phyloP scores from a whole-genome alignment of 2,888 invertebrate species.

The Allygus modestus region DNA sequence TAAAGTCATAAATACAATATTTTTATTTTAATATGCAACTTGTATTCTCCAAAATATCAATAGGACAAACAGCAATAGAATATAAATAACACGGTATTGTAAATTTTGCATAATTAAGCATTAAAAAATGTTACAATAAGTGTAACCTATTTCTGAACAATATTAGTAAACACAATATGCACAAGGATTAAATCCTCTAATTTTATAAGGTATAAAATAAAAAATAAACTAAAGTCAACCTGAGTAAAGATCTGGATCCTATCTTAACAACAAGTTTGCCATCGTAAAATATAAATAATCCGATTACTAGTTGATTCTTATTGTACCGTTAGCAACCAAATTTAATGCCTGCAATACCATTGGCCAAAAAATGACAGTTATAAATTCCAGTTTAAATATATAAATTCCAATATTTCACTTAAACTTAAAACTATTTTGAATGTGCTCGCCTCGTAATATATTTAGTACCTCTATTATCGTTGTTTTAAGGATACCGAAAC shows the following conservation, averaged over 20 bases:
- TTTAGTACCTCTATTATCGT: conserved; percentile 16
- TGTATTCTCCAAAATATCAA: background rate
- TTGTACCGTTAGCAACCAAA: background rate
- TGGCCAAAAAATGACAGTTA: conserved; percentile 9
- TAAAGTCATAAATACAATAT: background rate
- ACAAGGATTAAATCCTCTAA: background rate
- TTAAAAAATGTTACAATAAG: background rate
- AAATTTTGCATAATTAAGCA: no score
- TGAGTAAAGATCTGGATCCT: background rate
- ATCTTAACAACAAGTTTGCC: background rate
- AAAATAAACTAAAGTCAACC: background rate
- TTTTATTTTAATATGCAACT: background rate
- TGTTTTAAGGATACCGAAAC: conserved; percentile 20
- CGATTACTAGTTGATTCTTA: background rate
- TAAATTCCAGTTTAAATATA: conserved; percentile 19
- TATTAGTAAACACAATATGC: background rate
- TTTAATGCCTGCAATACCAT: background rate
- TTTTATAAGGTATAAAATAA: background rate
- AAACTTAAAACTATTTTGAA: conserved; percentile 50
- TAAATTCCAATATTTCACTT: background rate
- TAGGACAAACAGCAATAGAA: background rate
- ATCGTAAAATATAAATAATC: background rate
- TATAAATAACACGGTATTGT: background rate
- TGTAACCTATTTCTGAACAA: background rate
- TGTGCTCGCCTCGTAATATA: background rate